Conservation (phyloP, 2,113 vertebrate species). For the Oryzias curvinotus region DNA sequence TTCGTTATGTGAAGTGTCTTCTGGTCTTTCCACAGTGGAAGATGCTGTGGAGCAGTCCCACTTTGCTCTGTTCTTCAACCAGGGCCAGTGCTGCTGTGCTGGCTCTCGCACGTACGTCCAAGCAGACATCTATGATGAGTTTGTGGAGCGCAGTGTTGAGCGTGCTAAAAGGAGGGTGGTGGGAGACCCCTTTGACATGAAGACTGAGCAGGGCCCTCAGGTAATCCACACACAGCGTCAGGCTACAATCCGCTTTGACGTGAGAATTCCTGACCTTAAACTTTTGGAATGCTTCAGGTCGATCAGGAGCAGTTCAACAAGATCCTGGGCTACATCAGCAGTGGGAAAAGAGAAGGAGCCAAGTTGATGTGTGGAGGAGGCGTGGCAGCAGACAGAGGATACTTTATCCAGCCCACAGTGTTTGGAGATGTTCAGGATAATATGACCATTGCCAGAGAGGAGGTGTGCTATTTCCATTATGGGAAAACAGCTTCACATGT, state of each 20-base stretch:
- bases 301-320: conserved; percentile 93
- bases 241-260: no score
- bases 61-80: conserved; percentile 95
- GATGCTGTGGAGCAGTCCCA: conserved; percentile 95
- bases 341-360: conserved; percentile 89
- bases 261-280: no score
- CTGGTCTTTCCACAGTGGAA: conserved; percentile 77
- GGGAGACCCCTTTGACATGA: conserved; percentile 90
- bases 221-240: conserved; percentile 63
- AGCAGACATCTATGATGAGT: conserved; percentile 88
- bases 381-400: conserved; percentile 88
- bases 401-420: conserved; percentile 94
- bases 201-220: conserved; percentile 95
- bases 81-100: conserved; percentile 96
- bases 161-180: conserved; percentile 87
- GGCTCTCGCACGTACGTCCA: conserved; percentile 93
- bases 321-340: conserved; percentile 89
- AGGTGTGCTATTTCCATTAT: conserved; percentile 74
- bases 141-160: conserved; percentile 88
- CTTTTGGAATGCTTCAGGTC: conserved; percentile 72
- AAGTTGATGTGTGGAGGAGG: conserved; percentile 92
- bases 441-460: conserved; percentile 95
- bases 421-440: conserved; percentile 91
- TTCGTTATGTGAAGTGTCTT: fast-evolving
- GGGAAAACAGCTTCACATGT: no score